Evolutionary conservation across 2,888 invertebrate genomes (phyloP).

Genomic region (Cheilosia vernalis): DNA sequence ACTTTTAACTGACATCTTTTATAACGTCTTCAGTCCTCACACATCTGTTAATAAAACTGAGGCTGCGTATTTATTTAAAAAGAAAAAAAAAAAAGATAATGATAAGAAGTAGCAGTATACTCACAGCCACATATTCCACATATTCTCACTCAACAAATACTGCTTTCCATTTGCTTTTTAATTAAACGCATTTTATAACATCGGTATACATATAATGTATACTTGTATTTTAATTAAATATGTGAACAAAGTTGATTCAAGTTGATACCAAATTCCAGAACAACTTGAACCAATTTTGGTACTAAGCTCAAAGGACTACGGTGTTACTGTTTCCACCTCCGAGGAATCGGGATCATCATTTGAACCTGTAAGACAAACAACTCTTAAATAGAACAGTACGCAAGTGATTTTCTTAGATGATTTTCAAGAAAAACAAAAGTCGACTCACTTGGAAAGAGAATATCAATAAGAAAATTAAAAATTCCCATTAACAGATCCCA

Average conservation of each 20-base stretch:
- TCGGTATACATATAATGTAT: not conserved
- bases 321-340: conserved; percentile 62
- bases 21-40: too few relatives aligned
- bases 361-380: conserved; percentile 35
- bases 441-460: conserved; percentile 61
- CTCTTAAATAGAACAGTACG: not conserved
- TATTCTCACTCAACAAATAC: too few relatives aligned
- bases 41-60: too few relatives aligned
- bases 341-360: conserved; percentile 65
- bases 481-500: conserved; percentile 53
- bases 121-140: too few relatives aligned
- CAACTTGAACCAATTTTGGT: not conserved
- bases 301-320: not conserved
- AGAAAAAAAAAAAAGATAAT: too few relatives aligned
- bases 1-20: too few relatives aligned
- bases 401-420: not conserved
- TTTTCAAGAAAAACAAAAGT: not conserved
- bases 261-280: not conserved
- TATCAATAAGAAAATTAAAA: conserved; percentile 55
- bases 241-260: not conserved
- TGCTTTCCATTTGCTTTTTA: too few relatives aligned
- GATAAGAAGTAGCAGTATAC: too few relatives aligned
- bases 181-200: too few relatives aligned
- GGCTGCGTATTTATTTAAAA: too few relatives aligned
- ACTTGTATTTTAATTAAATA: not conserved